Conservation (phyloP, 1,140 invertebrate species). For the Pristionchus pacificus region DNA sequence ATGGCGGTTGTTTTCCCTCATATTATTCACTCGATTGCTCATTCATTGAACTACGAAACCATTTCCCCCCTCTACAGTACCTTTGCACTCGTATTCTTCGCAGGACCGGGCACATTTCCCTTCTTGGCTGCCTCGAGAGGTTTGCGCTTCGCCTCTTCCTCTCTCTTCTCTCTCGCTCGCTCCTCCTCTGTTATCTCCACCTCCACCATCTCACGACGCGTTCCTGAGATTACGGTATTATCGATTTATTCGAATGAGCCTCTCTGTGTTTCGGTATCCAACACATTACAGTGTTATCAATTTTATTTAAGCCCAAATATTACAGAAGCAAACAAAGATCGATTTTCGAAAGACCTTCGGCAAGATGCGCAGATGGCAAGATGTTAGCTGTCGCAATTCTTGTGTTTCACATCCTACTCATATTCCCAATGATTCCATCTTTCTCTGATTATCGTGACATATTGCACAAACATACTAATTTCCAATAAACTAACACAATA, state of each 20-base stretch:
- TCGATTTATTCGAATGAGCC: no score
- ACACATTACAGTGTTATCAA: not conserved
- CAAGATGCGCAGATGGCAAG: no score
- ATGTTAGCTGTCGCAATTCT: no score
- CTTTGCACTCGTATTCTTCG: not conserved
- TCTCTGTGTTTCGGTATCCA: not conserved
- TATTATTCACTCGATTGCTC: not conserved
- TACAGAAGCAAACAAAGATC: no score
- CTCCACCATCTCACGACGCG: not conserved
- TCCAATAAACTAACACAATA: no score
- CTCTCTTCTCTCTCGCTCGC: slow-evolving; percentile 2
- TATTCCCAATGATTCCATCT: no score
- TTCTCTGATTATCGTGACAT: no score
- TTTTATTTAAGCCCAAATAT: not conserved
- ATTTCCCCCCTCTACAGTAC: not conserved
- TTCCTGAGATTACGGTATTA: not conserved
- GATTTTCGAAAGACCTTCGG: no score
- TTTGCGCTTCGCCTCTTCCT: not conserved
- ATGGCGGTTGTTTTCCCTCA: not conserved
- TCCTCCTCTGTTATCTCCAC: slow-evolving; percentile 4
- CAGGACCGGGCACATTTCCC: not conserved
- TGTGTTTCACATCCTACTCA: no score
- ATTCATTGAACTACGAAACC: not conserved
- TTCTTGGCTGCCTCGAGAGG: not conserved
- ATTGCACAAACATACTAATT: no score